Base-by-base conservation (phyloP, 2,888 invertebrate genomes). In the Cheilosia scutellata region DNA sequence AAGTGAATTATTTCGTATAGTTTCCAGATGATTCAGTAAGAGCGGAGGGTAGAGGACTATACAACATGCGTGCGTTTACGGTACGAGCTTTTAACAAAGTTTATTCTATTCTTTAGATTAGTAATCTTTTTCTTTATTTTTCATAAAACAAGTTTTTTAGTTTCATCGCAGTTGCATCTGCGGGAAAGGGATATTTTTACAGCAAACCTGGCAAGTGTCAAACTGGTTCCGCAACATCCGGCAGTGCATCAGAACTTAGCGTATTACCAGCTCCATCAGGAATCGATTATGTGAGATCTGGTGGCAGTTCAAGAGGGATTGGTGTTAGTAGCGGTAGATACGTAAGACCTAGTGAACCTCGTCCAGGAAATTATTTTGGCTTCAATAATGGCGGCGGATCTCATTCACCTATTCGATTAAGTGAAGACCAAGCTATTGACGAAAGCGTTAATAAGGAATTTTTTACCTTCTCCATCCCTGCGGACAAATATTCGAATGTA, bases 401-500 rank as follows among this genome's bases (percentile, higher is more conserved):
- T 16, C 42, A 58, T 2, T 33, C 29, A 4, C 27, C 57, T 29
- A n/a, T 57, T 1, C 82, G 86, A 40, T 1, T 16, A 0, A 77
- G 71, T 2, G 7, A 25, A 7, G 27, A 31, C 11, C 74, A 70
- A 40, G n/a, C 60, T 16, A 63, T 84, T 37, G 53, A 75, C 16
- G 90, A 89, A 82, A 89, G 90, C 63, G 87, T 90, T 27, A 89
- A 90, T 68, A 92, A 92, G 88, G 90, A 92, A 82, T 91, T 90
- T 89, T 91, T 89, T 80, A 89, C 90, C 44, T 91, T 89, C 88
- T 88, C 90, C 42, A 92, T 92, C 53, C 90, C 91, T 78, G 91
- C 91, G 87, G 90, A 89, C 65, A 91, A 91, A 63, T 89, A 89
- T 44, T 88, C 89, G 66, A 90, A 90, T 76, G 89, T 88, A 5